phyloP scores from a whole-genome alignment of 2,888 invertebrate species.

The Eupsilia transversa region DNA sequence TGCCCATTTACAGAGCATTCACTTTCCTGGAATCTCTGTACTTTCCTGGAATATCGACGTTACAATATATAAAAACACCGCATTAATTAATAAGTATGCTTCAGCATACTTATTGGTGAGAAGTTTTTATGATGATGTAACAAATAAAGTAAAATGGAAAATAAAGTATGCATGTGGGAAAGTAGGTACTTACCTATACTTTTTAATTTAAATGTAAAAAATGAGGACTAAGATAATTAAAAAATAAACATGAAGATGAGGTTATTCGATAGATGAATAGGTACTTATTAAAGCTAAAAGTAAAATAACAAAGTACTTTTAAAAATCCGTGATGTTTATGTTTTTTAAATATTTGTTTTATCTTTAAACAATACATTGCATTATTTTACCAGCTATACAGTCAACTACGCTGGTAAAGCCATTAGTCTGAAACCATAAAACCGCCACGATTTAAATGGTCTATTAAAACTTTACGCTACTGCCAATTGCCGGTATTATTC shows the following conservation, averaged over 20 bases:
- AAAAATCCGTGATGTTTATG: neutral
- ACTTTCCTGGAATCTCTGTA: no score
- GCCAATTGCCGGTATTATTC: constrained; percentile 38
- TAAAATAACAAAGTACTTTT: no score
- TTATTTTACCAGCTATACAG: constrained; percentile 30
- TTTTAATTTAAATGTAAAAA: no score
- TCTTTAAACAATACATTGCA: neutral
- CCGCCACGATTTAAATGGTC: constrained; percentile 47
- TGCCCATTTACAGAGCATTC: neutral
- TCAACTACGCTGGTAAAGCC: constrained; percentile 13
- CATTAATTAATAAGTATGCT: neutral
- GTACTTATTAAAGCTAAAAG: no score
- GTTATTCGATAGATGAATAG: no score
- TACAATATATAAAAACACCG: neutral
- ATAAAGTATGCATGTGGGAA: no score
- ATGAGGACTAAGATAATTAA: no score
- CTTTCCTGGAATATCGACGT: neutral
- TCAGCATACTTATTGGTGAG: no score
- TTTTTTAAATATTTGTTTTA: constrained; percentile 1
- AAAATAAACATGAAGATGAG: no score
- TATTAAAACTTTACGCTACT: constrained; percentile 38
- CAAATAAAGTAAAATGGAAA: no score
- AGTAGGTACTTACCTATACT: no score
- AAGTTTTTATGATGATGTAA: no score
- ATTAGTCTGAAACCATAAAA: constrained; percentile 47